Conservation (phyloP, 1,140 invertebrate genomes). For the Philopotamus ludificatus region DNA sequence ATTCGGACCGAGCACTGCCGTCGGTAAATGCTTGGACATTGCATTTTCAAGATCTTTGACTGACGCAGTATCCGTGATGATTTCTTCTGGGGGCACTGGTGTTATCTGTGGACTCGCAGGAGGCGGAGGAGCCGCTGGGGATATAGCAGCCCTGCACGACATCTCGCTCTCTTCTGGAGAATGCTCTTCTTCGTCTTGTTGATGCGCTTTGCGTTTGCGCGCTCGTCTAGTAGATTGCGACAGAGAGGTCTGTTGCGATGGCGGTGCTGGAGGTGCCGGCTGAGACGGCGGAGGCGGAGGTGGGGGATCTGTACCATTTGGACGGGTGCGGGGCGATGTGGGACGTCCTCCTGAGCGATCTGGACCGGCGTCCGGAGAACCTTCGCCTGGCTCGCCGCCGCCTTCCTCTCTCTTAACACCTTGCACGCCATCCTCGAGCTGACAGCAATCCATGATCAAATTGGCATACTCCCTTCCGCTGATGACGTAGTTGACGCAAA, state of each 20-base stretch:
- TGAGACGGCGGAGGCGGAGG: conserved; percentile 46
- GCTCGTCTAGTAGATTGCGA: conserved; percentile 52
- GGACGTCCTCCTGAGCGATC: conserved; percentile 60
- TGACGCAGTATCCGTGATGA: conserved; percentile 58
- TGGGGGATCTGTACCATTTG: conserved; percentile 47
- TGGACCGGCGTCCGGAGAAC: conserved; percentile 80
- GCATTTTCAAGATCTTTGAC: conserved; percentile 92
- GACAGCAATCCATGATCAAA: conserved; percentile 89
- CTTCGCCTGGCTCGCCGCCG: conserved; percentile 79
- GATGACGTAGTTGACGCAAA: conserved; percentile 93
- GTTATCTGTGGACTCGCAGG: conserved; percentile 45
- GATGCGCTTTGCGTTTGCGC: conserved; percentile 37
- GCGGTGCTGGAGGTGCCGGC: conserved; percentile 49
- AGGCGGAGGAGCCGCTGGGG: conserved; percentile 48
- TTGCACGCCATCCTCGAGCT: conserved; percentile 77
- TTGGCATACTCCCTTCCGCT: conserved; percentile 88
- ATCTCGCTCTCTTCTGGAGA: conserved; percentile 47
- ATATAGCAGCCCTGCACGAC: conserved; percentile 59
- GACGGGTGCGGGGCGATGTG: conserved; percentile 49
- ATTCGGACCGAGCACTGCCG: conserved; percentile 53
- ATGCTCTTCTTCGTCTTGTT: conserved; percentile 45
- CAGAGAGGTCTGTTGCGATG: conserved; percentile 49
- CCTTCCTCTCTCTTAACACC: conserved; percentile 78
- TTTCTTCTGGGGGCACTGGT: conserved; percentile 49
- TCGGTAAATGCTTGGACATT: conserved; percentile 92